These are phyloP conservation scores for Anguilla pacifica DNA, from an alignment of 2,797 vertebrate species.

Conservation along the genomic window DNA sequence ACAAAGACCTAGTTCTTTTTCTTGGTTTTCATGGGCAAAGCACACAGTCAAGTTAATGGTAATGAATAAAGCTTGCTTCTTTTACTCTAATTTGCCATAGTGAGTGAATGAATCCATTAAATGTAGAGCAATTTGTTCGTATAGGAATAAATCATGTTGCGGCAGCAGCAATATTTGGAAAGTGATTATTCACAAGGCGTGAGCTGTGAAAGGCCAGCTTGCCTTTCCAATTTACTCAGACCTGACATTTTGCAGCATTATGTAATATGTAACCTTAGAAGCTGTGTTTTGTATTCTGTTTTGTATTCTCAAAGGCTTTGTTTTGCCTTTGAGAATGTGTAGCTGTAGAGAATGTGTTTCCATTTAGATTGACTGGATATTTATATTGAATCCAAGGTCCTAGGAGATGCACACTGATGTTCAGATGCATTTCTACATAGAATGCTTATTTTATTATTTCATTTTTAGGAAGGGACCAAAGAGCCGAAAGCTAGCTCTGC, in stretches of 20 bases:
- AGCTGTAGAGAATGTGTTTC: not conserved
- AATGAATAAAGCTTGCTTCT: not conserved
- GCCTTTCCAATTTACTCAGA: not conserved
- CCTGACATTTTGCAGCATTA: not conserved
- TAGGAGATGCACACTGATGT: not conserved
- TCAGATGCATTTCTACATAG: not conserved
- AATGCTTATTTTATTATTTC: constrained; percentile 1
- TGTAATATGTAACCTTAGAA: not conserved
- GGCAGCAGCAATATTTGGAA: not conserved
- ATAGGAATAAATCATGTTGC: not conserved
- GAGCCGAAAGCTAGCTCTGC: not conserved
- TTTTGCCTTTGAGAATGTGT: not conserved
- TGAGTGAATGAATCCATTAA: not conserved
- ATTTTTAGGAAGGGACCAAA: not conserved
- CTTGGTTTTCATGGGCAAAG: not conserved
- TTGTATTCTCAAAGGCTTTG: not conserved
- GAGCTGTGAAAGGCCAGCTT: not conserved
- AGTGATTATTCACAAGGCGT: not conserved
- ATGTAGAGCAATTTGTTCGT: not conserved
- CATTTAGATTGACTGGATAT: not conserved
- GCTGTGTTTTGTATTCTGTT: not conserved
- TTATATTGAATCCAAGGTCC: not conserved
- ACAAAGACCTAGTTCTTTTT: not conserved
- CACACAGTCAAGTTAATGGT: not conserved
- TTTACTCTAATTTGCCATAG: not conserved